Evolutionary conservation across 2,113 vertebrate species (phyloP).

Genomic region (Gambusia holbrooki): DNA sequence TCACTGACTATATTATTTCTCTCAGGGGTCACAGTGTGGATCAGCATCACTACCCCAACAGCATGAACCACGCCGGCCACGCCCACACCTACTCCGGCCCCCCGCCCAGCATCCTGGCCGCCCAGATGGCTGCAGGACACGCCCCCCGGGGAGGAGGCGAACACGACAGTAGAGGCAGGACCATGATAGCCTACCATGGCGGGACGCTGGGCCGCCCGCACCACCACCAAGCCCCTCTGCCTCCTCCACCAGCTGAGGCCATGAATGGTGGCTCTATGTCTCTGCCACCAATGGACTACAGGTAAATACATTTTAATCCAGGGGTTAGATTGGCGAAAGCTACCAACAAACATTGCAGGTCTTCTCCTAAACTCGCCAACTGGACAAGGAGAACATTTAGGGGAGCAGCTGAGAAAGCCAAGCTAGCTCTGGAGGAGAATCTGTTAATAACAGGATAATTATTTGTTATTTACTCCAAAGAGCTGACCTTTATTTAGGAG

Average conservation of each 20-base stretch:
- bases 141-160: conserved; percentile 80
- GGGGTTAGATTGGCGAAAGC: no score
- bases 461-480: not conserved
- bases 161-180: conserved; percentile 87
- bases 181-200: conserved; percentile 84
- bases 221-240: conserved; percentile 88
- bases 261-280: conserved; percentile 84
- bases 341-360: no score
- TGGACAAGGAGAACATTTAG: not conserved
- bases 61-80: conserved; percentile 91
- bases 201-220: conserved; percentile 90
- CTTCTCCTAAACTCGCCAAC: not conserved
- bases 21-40: conserved; percentile 88
- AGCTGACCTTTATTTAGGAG: not conserved
- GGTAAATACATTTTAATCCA: conserved; percentile 69
- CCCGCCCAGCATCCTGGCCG: conserved; percentile 75
- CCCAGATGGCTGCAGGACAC: conserved; percentile 81
- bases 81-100: conserved; percentile 84
- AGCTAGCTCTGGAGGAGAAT: not conserved
- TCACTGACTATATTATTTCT: not conserved
- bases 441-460: not conserved
- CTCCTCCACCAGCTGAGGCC: conserved; percentile 87
- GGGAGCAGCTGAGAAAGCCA: not conserved
- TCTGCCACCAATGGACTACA: conserved; percentile 85
- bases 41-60: conserved; percentile 89